phyloP scores from a whole-genome alignment of 2,113 vertebrate genomes.

The Nanorana parkeri region DNA sequence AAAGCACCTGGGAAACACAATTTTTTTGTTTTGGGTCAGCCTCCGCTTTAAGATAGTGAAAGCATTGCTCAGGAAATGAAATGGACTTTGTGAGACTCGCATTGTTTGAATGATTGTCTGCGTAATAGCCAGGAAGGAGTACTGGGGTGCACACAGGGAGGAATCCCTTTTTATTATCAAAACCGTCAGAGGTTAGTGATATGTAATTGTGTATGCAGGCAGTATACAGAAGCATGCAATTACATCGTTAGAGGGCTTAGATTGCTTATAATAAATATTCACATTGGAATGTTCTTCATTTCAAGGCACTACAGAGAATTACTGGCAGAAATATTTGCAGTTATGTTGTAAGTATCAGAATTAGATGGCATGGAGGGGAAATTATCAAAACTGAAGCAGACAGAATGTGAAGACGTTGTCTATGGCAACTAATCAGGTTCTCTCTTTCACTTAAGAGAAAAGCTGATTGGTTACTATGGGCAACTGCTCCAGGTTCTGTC shows the following conservation, averaged over 20 bases:
- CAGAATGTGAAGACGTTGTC: too few species aligned
- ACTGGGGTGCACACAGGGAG: not conserved
- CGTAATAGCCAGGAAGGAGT: not conserved
- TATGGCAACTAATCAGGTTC: too few species aligned
- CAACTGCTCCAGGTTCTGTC: too few species aligned
- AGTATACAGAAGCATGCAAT: not conserved
- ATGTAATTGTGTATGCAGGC: not conserved
- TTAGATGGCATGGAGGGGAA: too few species aligned
- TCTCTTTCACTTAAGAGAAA: too few species aligned
- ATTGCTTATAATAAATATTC: not conserved
- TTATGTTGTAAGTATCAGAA: not conserved
- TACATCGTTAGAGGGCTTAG: not conserved
- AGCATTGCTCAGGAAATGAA: conserved; percentile 35
- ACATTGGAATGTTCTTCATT: not conserved
- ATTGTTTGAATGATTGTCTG: not conserved
- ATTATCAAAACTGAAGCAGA: too few species aligned
- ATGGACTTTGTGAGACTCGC: not conserved
- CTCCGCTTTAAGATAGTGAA: not conserved
- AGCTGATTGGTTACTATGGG: too few species aligned
- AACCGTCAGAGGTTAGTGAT: not conserved
- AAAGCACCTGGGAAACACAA: too few species aligned
- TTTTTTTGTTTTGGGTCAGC: too few species aligned
- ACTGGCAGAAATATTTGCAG: not conserved
- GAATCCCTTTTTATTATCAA: not conserved
- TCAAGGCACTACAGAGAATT: not conserved